Conservation (phyloP, 2,888 invertebrate species). For the Tribolium freemani region DNA sequence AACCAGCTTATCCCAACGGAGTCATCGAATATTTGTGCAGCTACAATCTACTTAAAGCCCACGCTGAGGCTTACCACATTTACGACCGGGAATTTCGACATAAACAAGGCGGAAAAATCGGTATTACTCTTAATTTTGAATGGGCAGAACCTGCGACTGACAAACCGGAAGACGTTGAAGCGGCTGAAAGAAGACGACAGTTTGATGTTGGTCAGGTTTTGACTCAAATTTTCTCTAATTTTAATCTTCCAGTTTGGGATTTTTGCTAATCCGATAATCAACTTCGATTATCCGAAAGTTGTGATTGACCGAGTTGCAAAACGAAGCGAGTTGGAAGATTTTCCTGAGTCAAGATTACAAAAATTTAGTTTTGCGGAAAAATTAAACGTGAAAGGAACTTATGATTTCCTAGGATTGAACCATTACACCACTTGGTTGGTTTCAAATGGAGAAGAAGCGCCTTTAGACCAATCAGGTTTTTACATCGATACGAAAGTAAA, state of each 20-base stretch:
- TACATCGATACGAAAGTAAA: conserved; percentile 41
- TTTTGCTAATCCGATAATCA: conserved; percentile 68
- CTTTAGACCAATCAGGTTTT: conserved; percentile 54
- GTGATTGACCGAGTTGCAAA: conserved; percentile 69
- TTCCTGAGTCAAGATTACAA: conserved; percentile 69
- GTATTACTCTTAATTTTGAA: conserved; percentile 70
- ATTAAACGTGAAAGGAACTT: conserved; percentile 67
- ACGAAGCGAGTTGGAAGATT: conserved; percentile 69
- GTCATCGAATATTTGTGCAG: conserved; percentile 74
- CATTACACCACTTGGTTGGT: conserved; percentile 72
- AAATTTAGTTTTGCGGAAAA: conserved; percentile 67
- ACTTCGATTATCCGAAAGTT: conserved; percentile 70
- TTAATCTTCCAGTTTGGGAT: conserved; percentile 50
- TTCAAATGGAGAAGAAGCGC: conserved; percentile 61
- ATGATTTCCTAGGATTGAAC: conserved; percentile 75
- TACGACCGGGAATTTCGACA: conserved; percentile 73
- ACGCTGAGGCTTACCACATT: conserved; percentile 75
- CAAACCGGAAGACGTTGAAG: conserved; percentile 67
- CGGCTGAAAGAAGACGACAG: conserved; percentile 67
- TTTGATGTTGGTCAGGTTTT: conserved; percentile 32
- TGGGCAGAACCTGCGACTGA: conserved; percentile 69
- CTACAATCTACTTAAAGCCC: conserved; percentile 76
- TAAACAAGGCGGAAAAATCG: conserved; percentile 61
- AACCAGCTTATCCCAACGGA: conserved; percentile 67
- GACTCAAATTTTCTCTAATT: neutral